A percentile compares a stretch with the other conserved stretches of the same genome.
phyloP scores from a whole-genome alignment of 2,113 vertebrate species.

The Limnothrissa miodon region DNA sequence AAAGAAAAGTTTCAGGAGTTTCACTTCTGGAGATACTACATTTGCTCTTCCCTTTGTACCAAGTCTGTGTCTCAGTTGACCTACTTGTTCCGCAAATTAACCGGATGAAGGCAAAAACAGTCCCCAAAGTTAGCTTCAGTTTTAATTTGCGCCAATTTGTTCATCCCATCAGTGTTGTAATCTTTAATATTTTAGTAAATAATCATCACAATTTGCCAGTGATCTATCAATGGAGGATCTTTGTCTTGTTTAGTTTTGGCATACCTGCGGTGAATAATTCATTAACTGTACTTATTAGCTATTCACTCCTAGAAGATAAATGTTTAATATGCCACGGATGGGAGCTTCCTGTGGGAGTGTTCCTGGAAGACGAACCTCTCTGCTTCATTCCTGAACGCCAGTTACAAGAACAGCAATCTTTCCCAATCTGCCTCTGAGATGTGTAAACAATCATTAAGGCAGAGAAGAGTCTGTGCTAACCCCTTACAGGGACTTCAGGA shows the following conservation, averaged over 20 bases:
- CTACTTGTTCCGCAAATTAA: neutral
- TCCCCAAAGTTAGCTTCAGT: neutral
- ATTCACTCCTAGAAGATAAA: neutral
- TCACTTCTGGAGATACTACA: too few relatives aligned
- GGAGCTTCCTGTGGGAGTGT: neutral
- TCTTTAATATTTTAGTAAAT: neutral
- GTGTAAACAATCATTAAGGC: conserved; percentile 67
- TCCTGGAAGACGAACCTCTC: neutral
- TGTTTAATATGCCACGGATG: neutral
- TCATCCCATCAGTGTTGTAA: neutral
- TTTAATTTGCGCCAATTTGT: neutral
- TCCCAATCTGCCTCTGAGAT: conserved; percentile 55
- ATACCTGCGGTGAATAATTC: conserved; percentile 10
- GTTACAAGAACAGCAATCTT: conserved; percentile 51
- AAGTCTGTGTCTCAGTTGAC: neutral
- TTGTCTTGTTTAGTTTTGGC: neutral
- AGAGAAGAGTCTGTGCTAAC: conserved; percentile 52
- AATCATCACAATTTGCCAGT: neutral
- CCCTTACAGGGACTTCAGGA: conserved; percentile 28
- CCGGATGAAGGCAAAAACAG: neutral
- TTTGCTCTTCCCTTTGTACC: conserved; percentile 8
- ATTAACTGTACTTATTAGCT: neutral
- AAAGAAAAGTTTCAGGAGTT: conserved; percentile 33
- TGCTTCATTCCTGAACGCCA: neutral
- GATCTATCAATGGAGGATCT: neutral